Evolutionary conservation across 2,888 invertebrate genomes (phyloP).

Genomic region (Diarsia rubi): DNA sequence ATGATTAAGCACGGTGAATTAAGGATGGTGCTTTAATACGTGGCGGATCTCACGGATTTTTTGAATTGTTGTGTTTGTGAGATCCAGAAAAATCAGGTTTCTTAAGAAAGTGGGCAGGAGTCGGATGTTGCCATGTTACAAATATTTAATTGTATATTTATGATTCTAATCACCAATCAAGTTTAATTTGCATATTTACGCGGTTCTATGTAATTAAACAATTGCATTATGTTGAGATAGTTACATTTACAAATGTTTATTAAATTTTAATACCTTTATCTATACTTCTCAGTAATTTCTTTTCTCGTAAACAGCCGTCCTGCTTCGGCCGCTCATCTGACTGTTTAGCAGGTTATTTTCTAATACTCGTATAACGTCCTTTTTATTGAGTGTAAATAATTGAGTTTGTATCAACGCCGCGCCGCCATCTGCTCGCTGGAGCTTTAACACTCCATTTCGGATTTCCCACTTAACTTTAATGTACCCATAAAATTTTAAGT

Average conservation of each 20-base stretch:
- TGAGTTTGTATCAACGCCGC: slow-evolving; percentile 88
- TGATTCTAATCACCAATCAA: background rate
- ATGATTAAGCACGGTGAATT: slow-evolving; percentile 83
- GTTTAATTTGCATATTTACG: background rate
- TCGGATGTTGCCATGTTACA: background rate
- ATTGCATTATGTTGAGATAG: slow-evolving; percentile 4
- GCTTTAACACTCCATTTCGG: slow-evolving; percentile 88
- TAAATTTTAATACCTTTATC: slow-evolving; percentile 36
- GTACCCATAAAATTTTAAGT: slow-evolving; percentile 88
- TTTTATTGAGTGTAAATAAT: slow-evolving; percentile 91
- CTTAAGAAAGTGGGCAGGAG: background rate
- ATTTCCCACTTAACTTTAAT: slow-evolving; percentile 91
- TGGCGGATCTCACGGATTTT: slow-evolving; percentile 57
- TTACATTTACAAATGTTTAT: slow-evolving; percentile 19
- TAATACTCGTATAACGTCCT: slow-evolving; percentile 89
- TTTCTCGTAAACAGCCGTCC: slow-evolving; percentile 76
- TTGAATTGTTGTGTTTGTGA: slow-evolving; percentile 24
- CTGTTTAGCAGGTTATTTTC: slow-evolving; percentile 85
- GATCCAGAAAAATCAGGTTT: slow-evolving; percentile 7
- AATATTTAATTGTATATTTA: background rate
- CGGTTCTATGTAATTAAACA: background rate
- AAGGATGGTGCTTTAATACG: slow-evolving; percentile 67
- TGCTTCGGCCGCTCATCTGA: slow-evolving; percentile 69
- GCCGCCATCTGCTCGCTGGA: slow-evolving; percentile 86
- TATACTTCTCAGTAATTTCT: slow-evolving; percentile 69